Percentiles rank a stretch among this genome's conserved stretches.
phyloP scores from a whole-genome alignment of 1,140 invertebrate genomes.

The Popillia japonica region DNA sequence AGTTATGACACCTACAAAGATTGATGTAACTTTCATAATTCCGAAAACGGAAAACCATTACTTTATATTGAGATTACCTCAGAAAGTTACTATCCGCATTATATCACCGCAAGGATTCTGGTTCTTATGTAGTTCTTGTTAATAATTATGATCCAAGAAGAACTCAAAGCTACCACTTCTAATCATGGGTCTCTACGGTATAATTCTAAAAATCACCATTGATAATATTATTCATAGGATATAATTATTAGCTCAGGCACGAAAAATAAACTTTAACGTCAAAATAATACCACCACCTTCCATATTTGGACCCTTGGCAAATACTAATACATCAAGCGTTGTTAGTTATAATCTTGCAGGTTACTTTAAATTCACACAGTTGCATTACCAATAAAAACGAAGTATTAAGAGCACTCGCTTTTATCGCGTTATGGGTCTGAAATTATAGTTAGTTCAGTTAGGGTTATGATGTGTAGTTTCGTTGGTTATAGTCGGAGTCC shows the following conservation, averaged over 20 bases:
- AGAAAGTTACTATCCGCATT: too few relatives aligned
- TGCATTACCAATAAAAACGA: background rate
- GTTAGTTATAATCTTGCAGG: background rate
- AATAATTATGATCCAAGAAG: too few relatives aligned
- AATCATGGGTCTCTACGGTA: too few relatives aligned
- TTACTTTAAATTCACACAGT: slow-evolving; percentile 8
- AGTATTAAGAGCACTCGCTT: background rate
- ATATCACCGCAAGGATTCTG: too few relatives aligned
- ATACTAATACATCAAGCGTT: background rate
- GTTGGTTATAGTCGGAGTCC: background rate
- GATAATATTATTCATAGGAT: background rate
- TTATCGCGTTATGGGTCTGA: slow-evolving; percentile 1
- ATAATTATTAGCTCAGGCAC: background rate
- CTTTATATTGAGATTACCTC: too few relatives aligned
- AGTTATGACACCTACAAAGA: too few relatives aligned
- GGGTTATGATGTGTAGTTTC: slow-evolving; percentile 7
- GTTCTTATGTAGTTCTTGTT: too few relatives aligned
- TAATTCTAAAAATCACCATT: background rate
- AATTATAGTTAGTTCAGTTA: background rate
- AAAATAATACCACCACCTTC: background rate
- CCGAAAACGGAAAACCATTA: too few relatives aligned
- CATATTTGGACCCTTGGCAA: background rate
- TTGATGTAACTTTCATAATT: too few relatives aligned
- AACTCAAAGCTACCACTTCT: too few relatives aligned
- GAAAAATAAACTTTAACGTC: background rate